phyloP scores from a whole-genome alignment of 2,797 vertebrate genomes.

The Lagocephalus sceleratus region DNA sequence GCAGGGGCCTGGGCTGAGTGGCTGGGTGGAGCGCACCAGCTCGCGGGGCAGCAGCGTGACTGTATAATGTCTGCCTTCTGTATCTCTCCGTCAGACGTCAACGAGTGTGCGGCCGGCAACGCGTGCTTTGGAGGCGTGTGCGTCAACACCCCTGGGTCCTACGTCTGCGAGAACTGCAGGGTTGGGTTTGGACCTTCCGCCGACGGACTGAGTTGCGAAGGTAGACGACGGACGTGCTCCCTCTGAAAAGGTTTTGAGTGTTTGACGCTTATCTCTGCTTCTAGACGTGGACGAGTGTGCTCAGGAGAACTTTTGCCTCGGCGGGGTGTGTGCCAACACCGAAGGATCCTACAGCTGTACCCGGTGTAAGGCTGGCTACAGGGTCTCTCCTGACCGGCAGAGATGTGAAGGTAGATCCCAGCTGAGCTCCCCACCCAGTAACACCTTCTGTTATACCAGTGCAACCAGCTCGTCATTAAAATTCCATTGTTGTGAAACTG shows the following conservation, averaged over 20 bases:
- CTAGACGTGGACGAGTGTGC: slow-evolving; percentile 76
- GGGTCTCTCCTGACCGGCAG: slow-evolving; percentile 60
- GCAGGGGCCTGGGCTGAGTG: slow-evolving; percentile 50
- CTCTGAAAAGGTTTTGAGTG: slow-evolving; percentile 3
- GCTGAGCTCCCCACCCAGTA: slow-evolving; percentile 15
- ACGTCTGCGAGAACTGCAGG: slow-evolving; percentile 77
- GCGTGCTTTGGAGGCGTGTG: slow-evolving; percentile 79
- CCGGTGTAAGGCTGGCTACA: slow-evolving; percentile 79
- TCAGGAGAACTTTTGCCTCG: slow-evolving; percentile 63
- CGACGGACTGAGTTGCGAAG: slow-evolving; percentile 81
- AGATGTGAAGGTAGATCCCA: slow-evolving; percentile 72
- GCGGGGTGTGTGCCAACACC: slow-evolving; percentile 80
- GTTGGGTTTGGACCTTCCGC: slow-evolving; percentile 77
- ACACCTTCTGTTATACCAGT: slow-evolving; percentile 25
- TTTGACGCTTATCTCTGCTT: slow-evolving; percentile 17
- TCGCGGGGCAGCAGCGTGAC: slow-evolving; percentile 7
- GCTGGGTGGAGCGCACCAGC: slow-evolving; percentile 44
- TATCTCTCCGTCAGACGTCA: slow-evolving; percentile 66
- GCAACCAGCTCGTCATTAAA: slow-evolving; percentile 13
- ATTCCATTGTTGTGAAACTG: slow-evolving; percentile 4
- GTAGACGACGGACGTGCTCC: too few relatives aligned
- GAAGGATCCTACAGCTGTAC: slow-evolving; percentile 85
- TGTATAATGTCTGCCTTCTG: slow-evolving; percentile 48
- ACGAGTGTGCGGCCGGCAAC: slow-evolving; percentile 67
- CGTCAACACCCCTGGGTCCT: slow-evolving; percentile 83